Evolutionary conservation across 2,113 vertebrate species (phyloP), one percentile per base, ranked within the genome.

Genomic region (Melanerpes formicivorus): DNA sequence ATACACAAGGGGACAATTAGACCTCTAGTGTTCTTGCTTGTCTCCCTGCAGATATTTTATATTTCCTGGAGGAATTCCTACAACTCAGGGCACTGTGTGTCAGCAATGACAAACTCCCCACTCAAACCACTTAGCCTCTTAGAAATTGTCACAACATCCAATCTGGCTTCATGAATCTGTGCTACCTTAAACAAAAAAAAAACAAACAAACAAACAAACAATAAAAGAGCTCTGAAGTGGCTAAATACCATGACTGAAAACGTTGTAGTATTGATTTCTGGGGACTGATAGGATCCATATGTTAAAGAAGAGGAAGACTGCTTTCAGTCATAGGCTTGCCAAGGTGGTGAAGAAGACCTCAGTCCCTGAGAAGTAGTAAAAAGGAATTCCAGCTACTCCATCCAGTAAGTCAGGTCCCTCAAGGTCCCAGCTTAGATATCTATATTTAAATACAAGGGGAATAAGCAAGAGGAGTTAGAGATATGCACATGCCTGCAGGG

Each of bases 1-100:
- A 62, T 58, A 66, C 30, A 48, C 60, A 55, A 56, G 50, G 30
- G 70, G 30, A 52, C 7, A 87, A 80, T 92, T 80, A 76, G 34
- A 14, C 27, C 34, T 95, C 46, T 11, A 59, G 13, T 56, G 65
- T 79, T 63, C 71, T 48, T 71, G 16, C 18, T 3, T 84, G 60
- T 56, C 50, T 92, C 52, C 27, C 70, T 63, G 25, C 32, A 90
- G 64, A 23, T 90, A 67, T 62, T 93, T 88, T 87, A 46, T 88
- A 60, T 77, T 87, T 90, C 93, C 78, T 90, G 52, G 17, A 76
- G 78, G 90, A 93, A 87, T 89, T 73, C 19, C 46, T 59, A 34
- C 29, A 74, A n/a, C 42, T 84, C 34, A 42, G 11, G 30, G n/a
- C 40, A 67, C 9, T 55, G 58, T n/a, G 9, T 52, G 32, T 63